A percentile compares a stretch with the other conserved stretches of the same genome.
Conservation (phyloP, 2,113 vertebrate species). For the Bettongia penicillata region DNA sequence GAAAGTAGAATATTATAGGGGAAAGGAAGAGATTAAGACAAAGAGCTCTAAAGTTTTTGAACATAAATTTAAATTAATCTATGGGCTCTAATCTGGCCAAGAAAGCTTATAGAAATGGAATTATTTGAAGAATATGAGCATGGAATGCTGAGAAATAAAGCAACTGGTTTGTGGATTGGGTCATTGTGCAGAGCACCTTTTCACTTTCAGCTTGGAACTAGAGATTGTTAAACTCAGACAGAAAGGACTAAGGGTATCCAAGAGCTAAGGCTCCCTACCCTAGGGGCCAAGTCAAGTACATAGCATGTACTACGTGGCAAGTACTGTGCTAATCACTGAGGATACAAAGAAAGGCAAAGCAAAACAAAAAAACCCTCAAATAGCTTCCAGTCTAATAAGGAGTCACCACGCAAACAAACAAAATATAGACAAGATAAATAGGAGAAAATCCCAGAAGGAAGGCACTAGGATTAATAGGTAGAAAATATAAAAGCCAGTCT, state of each 20-base stretch:
- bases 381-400: neutral
- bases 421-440: neutral
- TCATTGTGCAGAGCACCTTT: neutral
- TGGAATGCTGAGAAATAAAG: neutral
- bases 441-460: neutral
- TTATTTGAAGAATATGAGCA: neutral
- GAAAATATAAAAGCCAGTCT: neutral
- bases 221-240: neutral
- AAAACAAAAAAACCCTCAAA: neutral
- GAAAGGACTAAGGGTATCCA: neutral
- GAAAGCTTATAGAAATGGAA: neutral
- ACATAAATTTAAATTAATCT: neutral
- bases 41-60: neutral
- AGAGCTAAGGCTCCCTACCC: neutral
- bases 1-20: neutral
- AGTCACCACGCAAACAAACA: neutral
- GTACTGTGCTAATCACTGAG: neutral
- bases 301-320: neutral
- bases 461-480: neutral
- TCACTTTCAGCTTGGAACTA: neutral
- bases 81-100: neutral
- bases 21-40: neutral
- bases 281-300: neutral
- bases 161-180: neutral
- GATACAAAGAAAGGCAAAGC: neutral